These are phyloP conservation scores for Astyanax mexicanus DNA, from an alignment of 2,797 vertebrate species.

Conservation along the genomic window DNA sequence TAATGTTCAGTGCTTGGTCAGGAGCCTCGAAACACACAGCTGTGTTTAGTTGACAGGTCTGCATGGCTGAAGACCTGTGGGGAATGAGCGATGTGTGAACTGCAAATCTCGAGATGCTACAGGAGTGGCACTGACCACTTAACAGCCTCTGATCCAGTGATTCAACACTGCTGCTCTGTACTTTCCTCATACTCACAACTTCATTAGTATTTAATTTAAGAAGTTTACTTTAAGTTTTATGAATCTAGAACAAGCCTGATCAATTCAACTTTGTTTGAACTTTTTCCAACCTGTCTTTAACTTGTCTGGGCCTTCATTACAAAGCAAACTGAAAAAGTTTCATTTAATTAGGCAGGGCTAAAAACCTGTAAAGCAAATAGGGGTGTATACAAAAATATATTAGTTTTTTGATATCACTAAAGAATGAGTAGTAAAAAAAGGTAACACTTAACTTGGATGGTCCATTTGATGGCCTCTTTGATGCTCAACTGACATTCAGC, in stretches of 20 bases:
- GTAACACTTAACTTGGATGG: too few relatives aligned
- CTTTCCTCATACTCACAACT: constrained; percentile 23
- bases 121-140: constrained; percentile 3
- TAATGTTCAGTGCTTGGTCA: background rate
- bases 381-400: too few relatives aligned
- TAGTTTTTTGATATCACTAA: too few relatives aligned
- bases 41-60: constrained; percentile 12
- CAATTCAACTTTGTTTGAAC: background rate
- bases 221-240: too few relatives aligned
- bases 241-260: background rate
- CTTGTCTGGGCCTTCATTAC: background rate
- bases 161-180: constrained; percentile 6
- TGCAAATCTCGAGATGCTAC: background rate
- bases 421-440: too few relatives aligned
- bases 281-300: too few relatives aligned
- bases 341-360: too few relatives aligned
- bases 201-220: too few relatives aligned
- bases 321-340: too few relatives aligned
- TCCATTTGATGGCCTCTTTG: too few relatives aligned
- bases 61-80: constrained; percentile 8
- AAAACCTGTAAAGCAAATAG: too few relatives aligned
- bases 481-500: too few relatives aligned
- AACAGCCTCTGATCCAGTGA: background rate
- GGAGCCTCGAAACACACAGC: background rate
- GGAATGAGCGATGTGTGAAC: background rate